Evolutionary conservation across 1,140 invertebrate genomes (phyloP).

Genomic region (Neodiprion fabricii): DNA sequence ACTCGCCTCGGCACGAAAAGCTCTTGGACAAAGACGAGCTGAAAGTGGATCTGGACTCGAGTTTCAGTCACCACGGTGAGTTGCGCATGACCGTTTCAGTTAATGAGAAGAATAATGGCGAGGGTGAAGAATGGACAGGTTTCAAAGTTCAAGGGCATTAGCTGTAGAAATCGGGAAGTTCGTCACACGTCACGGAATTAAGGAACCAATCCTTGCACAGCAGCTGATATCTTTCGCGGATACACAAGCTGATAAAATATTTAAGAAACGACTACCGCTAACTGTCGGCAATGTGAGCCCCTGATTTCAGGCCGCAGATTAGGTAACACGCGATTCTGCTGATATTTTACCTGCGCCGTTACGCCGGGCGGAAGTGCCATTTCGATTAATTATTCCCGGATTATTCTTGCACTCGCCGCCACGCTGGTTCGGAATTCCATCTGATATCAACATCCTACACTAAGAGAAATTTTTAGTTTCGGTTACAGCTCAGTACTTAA

Average conservation of each 20-base stretch:
- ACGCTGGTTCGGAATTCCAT: background rate
- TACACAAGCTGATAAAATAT: slow-evolving; percentile 52
- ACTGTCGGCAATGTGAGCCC: slow-evolving; percentile 50
- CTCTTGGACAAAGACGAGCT: slow-evolving; percentile 84
- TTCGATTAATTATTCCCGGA: too few relatives aligned
- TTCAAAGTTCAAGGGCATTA: too few relatives aligned
- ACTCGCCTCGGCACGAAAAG: slow-evolving; percentile 79
- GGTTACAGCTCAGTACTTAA: too few relatives aligned
- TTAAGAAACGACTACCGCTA: slow-evolving; percentile 57
- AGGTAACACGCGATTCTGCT: slow-evolving; percentile 26
- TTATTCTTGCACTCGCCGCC: slow-evolving; percentile 36
- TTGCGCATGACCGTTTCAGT: slow-evolving; percentile 13
- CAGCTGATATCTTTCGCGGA: too few relatives aligned
- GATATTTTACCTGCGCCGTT: background rate
- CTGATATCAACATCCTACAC: too few relatives aligned
- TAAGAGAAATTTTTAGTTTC: too few relatives aligned
- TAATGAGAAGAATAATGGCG: slow-evolving; percentile 3
- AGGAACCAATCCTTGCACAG: too few relatives aligned
- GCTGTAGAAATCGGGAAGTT: too few relatives aligned
- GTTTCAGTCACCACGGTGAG: slow-evolving; percentile 86
- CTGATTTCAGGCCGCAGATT: slow-evolving; percentile 60
- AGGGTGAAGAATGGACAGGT: background rate
- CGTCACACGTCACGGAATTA: too few relatives aligned
- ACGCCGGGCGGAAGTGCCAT: too few relatives aligned
- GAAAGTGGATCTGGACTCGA: slow-evolving; percentile 83